Base-by-base conservation (phyloP, 2,888 invertebrate species). In the Thumatha senex region DNA sequence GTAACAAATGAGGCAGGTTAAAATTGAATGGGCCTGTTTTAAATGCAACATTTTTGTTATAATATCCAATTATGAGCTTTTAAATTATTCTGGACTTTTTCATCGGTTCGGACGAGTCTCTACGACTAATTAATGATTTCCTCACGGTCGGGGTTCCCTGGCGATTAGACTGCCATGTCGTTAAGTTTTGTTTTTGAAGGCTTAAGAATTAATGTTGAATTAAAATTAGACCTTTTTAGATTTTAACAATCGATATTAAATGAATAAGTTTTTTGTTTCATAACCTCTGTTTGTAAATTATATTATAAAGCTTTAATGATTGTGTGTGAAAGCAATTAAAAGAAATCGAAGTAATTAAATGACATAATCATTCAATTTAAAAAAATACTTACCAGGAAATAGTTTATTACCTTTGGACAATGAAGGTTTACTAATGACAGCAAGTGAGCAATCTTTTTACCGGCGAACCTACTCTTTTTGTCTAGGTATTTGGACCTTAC, bases 121-220 rank as follows among this genome's bases (percentile, higher is more conserved):
- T 73, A 70, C 79, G 74, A 81, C 87, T 90, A 89, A 89, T 90
- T 90, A 89, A 90, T 90, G 89, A 86, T 84, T 80, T 78, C 78
- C 76, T 80, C 80, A 73, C 82, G 78, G 81, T 72, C 70, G 80
- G 82, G 70, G 76, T 67, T 71, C 74, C 78, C 51, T 77, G 76
- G 44, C 76, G 69, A 67, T 62, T 52, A 52, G 51, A 36, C 61
- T 50, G 62, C 51, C 53, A 67, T 58, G 48, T 64, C 50, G 58
- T 61, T 67, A 56, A 48, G 46, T 54, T 63, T 41, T 52, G 63
- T 60, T 67, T 24, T 51, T 55, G 56, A 61, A 58, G 53, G 58
- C 49, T 58, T 56, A 54, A 57, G 61, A 57, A 61, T 63, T 63
- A 69, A 62, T 63, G 56, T 65, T 53, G 34, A 58, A 54, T 57